phyloP scores from a whole-genome alignment of 2,797 vertebrate genomes.

The Peromyscus aztecus region DNA sequence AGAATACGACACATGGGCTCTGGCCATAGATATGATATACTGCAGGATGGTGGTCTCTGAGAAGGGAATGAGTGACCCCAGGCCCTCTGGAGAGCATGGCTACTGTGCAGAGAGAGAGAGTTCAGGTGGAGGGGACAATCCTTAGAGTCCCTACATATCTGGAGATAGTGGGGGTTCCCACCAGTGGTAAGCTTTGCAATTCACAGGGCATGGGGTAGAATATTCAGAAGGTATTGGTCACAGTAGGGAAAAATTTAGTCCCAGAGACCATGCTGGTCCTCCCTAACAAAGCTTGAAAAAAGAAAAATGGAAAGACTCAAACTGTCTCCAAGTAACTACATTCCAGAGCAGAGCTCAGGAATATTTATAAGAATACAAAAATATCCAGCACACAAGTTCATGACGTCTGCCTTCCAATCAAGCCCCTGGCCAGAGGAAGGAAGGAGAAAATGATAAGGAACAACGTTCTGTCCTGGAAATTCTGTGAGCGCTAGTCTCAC shows the following conservation, averaged over 20 bases:
- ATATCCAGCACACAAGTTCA: background rate
- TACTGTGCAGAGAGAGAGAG: background rate
- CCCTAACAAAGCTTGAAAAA: constrained; percentile 18
- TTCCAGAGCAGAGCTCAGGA: background rate
- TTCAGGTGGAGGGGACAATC: background rate
- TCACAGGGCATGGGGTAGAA: background rate
- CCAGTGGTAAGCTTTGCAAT: background rate
- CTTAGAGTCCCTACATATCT: background rate
- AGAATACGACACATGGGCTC: background rate
- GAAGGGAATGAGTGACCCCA: background rate
- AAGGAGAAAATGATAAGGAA: background rate
- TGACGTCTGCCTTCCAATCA: background rate
- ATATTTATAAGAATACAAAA: constrained; percentile 33
- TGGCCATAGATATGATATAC: background rate
- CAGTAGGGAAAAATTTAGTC: background rate
- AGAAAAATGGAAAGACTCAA: background rate
- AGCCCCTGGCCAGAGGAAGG: background rate
- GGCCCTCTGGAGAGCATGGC: background rate
- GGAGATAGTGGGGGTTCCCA: background rate
- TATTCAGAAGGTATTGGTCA: background rate
- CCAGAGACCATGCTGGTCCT: background rate
- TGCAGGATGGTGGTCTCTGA: rapidly evolving
- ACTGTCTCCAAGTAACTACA: background rate
- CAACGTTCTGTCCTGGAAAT: background rate
- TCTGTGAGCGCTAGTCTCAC: background rate